Conservation (phyloP, 2,113 vertebrate genomes). For the Lophotis ruficrista region DNA sequence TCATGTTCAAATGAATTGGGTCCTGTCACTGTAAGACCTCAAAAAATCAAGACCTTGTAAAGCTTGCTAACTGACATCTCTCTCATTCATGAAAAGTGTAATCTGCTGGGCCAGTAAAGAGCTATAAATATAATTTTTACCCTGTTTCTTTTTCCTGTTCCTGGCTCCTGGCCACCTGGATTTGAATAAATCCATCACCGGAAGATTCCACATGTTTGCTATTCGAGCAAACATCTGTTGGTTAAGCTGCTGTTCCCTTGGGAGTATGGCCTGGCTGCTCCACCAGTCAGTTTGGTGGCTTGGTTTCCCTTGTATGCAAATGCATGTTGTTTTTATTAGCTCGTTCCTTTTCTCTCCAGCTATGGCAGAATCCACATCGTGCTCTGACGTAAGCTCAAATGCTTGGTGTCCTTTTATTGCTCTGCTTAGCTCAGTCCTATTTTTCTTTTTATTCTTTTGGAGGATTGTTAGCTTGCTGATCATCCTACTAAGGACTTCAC, state of each 20-base stretch:
- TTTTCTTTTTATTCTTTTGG: not conserved
- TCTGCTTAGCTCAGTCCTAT: not conserved
- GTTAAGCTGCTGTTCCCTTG: conserved; percentile 50
- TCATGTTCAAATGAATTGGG: not conserved
- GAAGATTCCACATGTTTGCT: conserved; percentile 69
- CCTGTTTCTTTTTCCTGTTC: conserved; percentile 29
- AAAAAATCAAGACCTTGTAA: not conserved
- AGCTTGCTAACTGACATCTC: not conserved
- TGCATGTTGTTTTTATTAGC: not conserved
- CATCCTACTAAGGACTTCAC: not conserved
- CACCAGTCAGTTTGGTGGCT: conserved; percentile 31
- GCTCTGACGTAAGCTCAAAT: not conserved
- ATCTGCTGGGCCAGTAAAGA: conserved; percentile 29
- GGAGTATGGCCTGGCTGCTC: conserved; percentile 40
- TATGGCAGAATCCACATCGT: not conserved
- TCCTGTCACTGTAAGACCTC: not conserved
- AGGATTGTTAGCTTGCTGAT: not conserved
- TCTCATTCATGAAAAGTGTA: conserved; percentile 52
- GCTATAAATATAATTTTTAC: conserved; percentile 46
- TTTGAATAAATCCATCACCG: conserved; percentile 66
- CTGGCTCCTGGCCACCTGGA: conserved; percentile 56
- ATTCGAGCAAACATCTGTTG: conserved; percentile 65
- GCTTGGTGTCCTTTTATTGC: not conserved
- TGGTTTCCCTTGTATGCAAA: conserved; percentile 57
- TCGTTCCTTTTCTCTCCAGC: not conserved